phyloP scores from a whole-genome alignment of 92 coral and sea anemone genomes.

The Actinernus sp. region DNA sequence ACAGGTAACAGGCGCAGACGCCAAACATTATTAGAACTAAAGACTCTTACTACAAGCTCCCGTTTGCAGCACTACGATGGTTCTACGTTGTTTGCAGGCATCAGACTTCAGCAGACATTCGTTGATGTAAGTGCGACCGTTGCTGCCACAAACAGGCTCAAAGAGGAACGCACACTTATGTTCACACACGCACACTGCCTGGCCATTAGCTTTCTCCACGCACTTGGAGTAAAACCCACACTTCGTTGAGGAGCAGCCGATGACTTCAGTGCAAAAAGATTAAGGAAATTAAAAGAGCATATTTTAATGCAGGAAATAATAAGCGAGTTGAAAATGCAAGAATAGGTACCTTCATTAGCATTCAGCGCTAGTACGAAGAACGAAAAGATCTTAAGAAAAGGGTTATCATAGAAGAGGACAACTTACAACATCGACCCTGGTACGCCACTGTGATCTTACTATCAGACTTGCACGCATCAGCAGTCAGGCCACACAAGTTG shows the following conservation, averaged over 20 bases:
- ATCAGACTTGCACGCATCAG: conserved; percentile 79
- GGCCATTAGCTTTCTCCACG: conserved; percentile 76
- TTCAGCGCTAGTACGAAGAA: background rate
- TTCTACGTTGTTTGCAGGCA: conserved; percentile 83
- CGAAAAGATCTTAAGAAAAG: no score
- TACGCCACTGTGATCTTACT: conserved; percentile 47
- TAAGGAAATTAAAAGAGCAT: background rate
- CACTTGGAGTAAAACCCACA: conserved; percentile 88
- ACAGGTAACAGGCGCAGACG: no score
- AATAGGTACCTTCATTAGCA: background rate
- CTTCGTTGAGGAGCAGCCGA: conserved; percentile 75
- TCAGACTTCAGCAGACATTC: conserved; percentile 83
- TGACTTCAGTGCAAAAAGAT: conserved; percentile 24
- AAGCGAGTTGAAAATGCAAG: background rate
- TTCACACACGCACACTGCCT: conserved; percentile 83
- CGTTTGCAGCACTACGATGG: conserved; percentile 64
- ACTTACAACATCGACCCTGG: conserved; percentile 92
- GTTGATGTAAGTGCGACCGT: conserved; percentile 94
- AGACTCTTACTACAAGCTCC: conserved; percentile 99
- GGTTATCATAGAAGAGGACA: no score
- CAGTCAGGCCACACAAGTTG: conserved; percentile 84
- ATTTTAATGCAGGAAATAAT: background rate
- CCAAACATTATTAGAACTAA: no score
- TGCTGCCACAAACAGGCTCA: conserved; percentile 95
- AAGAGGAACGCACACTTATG: conserved; percentile 67